These are phyloP conservation scores for Zeus faber DNA, from an alignment of 2,113 vertebrate genomes.

Conservation along the genomic window DNA sequence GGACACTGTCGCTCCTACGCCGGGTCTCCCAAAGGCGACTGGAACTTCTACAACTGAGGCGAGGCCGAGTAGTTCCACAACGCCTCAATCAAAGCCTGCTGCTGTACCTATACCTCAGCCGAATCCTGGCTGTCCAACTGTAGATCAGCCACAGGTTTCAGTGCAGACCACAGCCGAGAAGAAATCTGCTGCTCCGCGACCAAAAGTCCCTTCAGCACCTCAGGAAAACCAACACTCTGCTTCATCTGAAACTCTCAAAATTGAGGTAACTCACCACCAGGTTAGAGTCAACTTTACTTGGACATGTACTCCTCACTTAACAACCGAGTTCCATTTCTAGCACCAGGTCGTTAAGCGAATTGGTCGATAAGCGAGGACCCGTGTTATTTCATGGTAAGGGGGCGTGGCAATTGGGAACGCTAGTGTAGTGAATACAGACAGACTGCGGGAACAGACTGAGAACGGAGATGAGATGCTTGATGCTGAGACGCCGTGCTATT, in stretches of 20 bases:
- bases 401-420: too few relatives aligned
- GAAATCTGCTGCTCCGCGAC: constrained; percentile 16
- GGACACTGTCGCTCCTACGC: constrained; percentile 1
- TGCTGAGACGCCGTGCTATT: too few relatives aligned
- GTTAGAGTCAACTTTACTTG: neutral
- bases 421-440: too few relatives aligned
- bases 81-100: constrained; percentile 21
- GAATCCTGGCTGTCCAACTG: constrained; percentile 9
- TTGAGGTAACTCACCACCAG: constrained; percentile 51
- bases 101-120: constrained; percentile 8
- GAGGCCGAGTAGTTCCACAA: constrained; percentile 18
- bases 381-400: too few relatives aligned
- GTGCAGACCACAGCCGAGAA: constrained; percentile 14
- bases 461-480: too few relatives aligned
- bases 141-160: constrained; percentile 1
- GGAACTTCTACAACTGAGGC: too few relatives aligned
- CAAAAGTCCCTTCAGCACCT: constrained; percentile 9
- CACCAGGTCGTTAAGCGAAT: too few relatives aligned
- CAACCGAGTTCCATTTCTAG: too few relatives aligned
- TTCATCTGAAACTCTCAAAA: constrained; percentile 19
- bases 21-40: too few relatives aligned
- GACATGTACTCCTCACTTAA: neutral
- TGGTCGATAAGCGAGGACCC: too few relatives aligned
- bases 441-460: too few relatives aligned
- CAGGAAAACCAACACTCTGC: constrained; percentile 11